Evolutionary conservation across 1,140 invertebrate genomes (phyloP), one percentile per base, ranked within the genome.

Genomic region (Cryptotermes secundus): DNA sequence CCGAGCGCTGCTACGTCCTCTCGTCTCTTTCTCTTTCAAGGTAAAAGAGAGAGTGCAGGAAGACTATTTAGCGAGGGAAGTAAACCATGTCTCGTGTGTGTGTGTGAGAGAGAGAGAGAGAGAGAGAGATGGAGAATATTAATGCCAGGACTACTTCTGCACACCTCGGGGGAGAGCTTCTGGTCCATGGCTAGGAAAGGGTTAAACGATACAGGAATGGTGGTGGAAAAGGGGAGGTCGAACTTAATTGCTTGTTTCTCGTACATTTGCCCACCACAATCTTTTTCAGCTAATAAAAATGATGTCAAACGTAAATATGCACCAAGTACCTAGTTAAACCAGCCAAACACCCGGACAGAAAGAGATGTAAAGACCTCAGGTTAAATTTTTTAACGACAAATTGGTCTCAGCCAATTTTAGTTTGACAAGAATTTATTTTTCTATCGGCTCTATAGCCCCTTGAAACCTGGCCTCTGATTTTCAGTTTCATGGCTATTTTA

Each of bases 191-290:
- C 45, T 49, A 49, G 16, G 22, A 49, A 49, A 49, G 45, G 45
- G 19, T 49, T 19, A 22, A 49, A 49, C 45, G 19, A 49, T 14
- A 49, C 22, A 19, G 19, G 22, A 49, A 19, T 22, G 19, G 10
- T 22, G 3, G 10, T 0, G 19, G 19, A 22, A 22, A 22, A 19
- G 14, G 45, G 0, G 45, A n/a, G 26, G 59, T 9, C 31, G 59
- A 72, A 72, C 59, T n/a, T 72, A 72, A 72, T 72, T 72, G 59
- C 59, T 72, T 72, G 59, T 72, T 72, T 31, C 59, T 22, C 53
- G 19, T n/a, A n/a, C 16, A 59, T 14, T 59, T n/a, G 19, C 59
- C 59, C 59, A n/a, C n/a, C n/a, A 72, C 26, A n/a, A 72, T n/a
- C 24, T 59, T 59, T 72, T 31, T 26, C 2, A n/a, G 26, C 59